Percentiles rank a stretch among this genome's conserved stretches.
Conservation (phyloP, 2,797 vertebrate species). For the Podarcis siculus region DNA sequence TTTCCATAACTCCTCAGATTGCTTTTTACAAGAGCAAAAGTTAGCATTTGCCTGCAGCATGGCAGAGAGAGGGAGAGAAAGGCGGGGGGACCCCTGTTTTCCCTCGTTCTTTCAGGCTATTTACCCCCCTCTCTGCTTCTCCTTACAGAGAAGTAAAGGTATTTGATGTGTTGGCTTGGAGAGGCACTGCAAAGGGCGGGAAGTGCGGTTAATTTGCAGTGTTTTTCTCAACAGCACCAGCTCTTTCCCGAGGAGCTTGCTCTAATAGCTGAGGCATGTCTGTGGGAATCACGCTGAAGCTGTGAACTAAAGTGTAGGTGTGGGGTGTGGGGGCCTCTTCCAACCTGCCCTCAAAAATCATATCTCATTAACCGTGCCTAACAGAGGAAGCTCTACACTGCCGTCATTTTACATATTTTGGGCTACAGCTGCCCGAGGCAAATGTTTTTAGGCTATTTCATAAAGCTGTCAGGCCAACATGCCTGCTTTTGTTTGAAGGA, state of each 20-base stretch:
- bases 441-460: slow-evolving; percentile 67
- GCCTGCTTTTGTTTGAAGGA: slow-evolving; percentile 53
- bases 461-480: slow-evolving; percentile 70
- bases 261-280: slow-evolving; percentile 15
- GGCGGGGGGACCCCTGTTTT: slow-evolving; percentile 22
- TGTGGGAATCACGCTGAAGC: slow-evolving; percentile 32
- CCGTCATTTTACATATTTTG: slow-evolving; percentile 68
- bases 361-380: slow-evolving; percentile 63
- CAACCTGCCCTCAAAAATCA: slow-evolving; percentile 49
- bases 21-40: slow-evolving; percentile 64
- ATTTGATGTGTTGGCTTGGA: slow-evolving; percentile 46
- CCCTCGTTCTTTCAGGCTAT: slow-evolving; percentile 46
- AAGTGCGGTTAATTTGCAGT: slow-evolving; percentile 45
- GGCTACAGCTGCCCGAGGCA: slow-evolving; percentile 70
- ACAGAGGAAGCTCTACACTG: slow-evolving; percentile 66
- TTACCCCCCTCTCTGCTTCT: background rate
- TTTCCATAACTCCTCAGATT: slow-evolving; percentile 58
- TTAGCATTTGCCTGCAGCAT: slow-evolving; percentile 64
- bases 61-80: slow-evolving; percentile 55
- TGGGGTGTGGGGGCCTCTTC: slow-evolving; percentile 34
- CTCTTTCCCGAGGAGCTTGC: slow-evolving; percentile 47
- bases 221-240: slow-evolving; percentile 43
- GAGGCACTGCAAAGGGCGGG: slow-evolving; percentile 48
- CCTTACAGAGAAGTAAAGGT: slow-evolving; percentile 32
- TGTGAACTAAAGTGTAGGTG: slow-evolving; percentile 25